phyloP scores from a whole-genome alignment of 2,797 vertebrate species.

The Coluber constrictor region DNA sequence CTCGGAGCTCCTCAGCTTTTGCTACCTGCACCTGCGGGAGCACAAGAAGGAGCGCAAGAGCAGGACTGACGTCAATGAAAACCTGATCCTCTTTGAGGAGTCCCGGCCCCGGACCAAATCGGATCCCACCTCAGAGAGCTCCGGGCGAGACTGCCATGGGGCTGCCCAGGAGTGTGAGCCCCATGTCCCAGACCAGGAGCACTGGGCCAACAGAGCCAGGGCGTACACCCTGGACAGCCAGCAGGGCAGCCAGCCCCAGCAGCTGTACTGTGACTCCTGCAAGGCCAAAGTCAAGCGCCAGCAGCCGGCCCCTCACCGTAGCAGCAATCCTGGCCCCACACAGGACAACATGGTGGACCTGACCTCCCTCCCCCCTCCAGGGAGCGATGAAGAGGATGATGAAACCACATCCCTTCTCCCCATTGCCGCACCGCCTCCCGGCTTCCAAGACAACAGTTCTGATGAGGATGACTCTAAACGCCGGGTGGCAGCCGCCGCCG shows the following conservation, averaged over 20 bases:
- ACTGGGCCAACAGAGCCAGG: conserved; percentile 78
- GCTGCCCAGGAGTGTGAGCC: conserved; percentile 46
- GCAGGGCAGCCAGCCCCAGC: conserved; percentile 62
- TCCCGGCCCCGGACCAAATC: conserved; percentile 93
- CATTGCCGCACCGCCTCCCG: conserved; percentile 92
- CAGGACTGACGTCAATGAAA: conserved; percentile 91
- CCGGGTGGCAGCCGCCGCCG: conserved; percentile 46
- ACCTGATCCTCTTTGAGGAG: conserved; percentile 88
- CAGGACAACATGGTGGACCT: conserved; percentile 90
- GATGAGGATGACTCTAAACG: conserved; percentile 94
- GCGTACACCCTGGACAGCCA: conserved; percentile 87
- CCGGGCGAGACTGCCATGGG: conserved; percentile 77
- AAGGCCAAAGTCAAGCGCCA: conserved; percentile 82
- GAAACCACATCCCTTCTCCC: conserved; percentile 81
- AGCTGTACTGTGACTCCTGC: conserved; percentile 93
- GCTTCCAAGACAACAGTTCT: conserved; percentile 97
- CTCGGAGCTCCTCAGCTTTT: conserved; percentile 92
- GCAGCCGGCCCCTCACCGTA: conserved; percentile 66
- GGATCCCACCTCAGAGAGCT: conserved; percentile 89
- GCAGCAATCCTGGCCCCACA: conserved; percentile 72
- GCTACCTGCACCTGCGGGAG: conserved; percentile 93
- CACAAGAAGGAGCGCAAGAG: conserved; percentile 87
- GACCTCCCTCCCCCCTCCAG: conserved; percentile 91
- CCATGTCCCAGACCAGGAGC: conserved; percentile 70
- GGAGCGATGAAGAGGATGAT: conserved; percentile 87